phyloP scores from a whole-genome alignment of 2,113 vertebrate genomes.

The Rallus limicola region DNA sequence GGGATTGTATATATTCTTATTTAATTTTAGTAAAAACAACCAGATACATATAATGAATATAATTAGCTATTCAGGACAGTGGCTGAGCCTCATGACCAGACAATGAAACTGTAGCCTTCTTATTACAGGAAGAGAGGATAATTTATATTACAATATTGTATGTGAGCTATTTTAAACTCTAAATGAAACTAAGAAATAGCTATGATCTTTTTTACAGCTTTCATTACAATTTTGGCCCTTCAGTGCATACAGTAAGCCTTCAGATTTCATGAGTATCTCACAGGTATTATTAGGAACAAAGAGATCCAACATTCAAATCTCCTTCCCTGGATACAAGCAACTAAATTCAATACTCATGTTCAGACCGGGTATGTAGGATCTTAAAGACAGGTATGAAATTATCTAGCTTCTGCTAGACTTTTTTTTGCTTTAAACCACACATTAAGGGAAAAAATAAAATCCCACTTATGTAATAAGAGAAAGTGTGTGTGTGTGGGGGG shows the following conservation, averaged over 20 bases:
- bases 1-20: not conserved
- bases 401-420: not conserved
- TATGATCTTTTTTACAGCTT: not conserved
- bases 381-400: not conserved
- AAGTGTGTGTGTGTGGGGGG: rapidly evolving
- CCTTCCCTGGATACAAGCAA: not conserved
- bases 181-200: not conserved
- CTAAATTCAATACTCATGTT: not conserved
- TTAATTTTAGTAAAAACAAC: not conserved
- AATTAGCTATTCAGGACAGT: not conserved
- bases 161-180: not conserved
- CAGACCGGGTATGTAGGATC: not conserved
- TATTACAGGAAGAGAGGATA: not conserved
- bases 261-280: not conserved
- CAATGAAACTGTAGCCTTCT: not conserved
- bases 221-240: not conserved
- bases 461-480: not conserved
- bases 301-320: not conserved
- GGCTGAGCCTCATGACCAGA: not conserved
- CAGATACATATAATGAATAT: not conserved
- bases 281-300: not conserved
- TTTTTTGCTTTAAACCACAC: not conserved
- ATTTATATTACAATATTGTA: not conserved
- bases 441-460: not conserved
- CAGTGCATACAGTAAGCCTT: not conserved